Conservation (phyloP, 2,888 invertebrate species). For the Polymixis lichenea region DNA sequence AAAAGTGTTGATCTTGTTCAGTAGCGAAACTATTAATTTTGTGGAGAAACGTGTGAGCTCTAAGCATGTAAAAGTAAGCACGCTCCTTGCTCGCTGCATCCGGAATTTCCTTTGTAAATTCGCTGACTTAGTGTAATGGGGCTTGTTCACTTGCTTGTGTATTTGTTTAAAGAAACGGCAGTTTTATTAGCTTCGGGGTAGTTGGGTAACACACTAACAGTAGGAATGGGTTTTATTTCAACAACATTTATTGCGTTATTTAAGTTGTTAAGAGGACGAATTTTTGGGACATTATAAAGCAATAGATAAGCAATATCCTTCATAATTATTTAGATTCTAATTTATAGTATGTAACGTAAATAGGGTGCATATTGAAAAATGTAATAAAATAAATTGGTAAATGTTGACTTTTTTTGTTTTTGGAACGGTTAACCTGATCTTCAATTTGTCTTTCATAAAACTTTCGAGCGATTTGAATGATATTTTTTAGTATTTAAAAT, state of each 20-base stretch:
- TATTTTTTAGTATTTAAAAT: neutral
- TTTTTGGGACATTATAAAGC: too few relatives aligned
- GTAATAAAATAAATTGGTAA: neutral
- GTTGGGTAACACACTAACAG: too few relatives aligned
- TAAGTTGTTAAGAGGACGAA: too few relatives aligned
- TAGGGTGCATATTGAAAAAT: neutral
- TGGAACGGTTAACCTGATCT: too few relatives aligned
- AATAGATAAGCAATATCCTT: too few relatives aligned
- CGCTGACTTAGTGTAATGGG: slow-evolving; percentile 60
- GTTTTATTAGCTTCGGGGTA: neutral
- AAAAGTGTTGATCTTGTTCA: slow-evolving; percentile 43
- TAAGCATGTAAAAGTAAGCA: slow-evolving; percentile 63
- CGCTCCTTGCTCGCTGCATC: slow-evolving; percentile 60
- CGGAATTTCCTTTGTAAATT: slow-evolving; percentile 71
- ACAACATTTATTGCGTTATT: too few relatives aligned
- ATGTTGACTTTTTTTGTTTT: neutral
- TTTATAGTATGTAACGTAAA: too few relatives aligned
- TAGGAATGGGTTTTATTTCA: too few relatives aligned
- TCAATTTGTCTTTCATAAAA: too few relatives aligned
- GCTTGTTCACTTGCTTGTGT: slow-evolving; percentile 36
- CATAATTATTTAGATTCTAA: too few relatives aligned
- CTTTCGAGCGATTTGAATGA: neutral
- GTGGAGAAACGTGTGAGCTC: slow-evolving; percentile 34
- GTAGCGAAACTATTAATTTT: slow-evolving; percentile 58
- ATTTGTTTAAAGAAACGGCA: slow-evolving; percentile 7